phyloP scores from a whole-genome alignment of 2,888 invertebrate genomes.

The Athrips mouffetella region DNA sequence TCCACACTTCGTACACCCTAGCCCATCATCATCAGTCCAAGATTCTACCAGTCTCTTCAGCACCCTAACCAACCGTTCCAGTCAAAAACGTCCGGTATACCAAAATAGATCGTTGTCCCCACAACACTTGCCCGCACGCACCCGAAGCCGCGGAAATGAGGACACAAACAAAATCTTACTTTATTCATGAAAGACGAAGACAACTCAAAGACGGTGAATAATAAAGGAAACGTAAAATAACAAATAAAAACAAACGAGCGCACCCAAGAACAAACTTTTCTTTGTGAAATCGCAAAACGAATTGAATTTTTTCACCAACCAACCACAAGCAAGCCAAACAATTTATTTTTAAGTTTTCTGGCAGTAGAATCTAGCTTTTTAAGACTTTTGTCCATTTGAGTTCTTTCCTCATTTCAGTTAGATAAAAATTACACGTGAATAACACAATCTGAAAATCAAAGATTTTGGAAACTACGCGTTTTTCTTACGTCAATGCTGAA shows the following conservation, averaged over 20 bases:
- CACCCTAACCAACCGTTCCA: slow-evolving; percentile 5
- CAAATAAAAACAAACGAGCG: neutral
- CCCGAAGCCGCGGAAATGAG: neutral
- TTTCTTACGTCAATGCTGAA: too few species aligned
- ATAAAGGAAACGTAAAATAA: neutral
- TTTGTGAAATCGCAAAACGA: slow-evolving; percentile 1
- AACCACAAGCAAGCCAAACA: slow-evolving; percentile 1
- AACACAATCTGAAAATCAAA: too few species aligned
- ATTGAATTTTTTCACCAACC: slow-evolving; percentile 4
- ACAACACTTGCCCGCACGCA: slow-evolving; percentile 8
- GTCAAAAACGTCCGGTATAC: slow-evolving; percentile 25
- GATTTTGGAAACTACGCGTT: too few species aligned
- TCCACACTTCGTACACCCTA: neutral
- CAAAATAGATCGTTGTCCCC: slow-evolving; percentile 27
- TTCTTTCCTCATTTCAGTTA: too few species aligned
- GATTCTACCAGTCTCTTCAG: neutral
- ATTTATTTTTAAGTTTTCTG: slow-evolving; percentile 3
- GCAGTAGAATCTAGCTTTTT: neutral
- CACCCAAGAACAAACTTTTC: slow-evolving; percentile 1
- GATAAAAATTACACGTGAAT: too few species aligned
- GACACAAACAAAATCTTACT: neutral
- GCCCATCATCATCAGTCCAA: neutral
- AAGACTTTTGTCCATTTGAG: too few species aligned
- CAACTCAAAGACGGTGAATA: neutral
- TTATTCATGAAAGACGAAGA: neutral